Conservation (phyloP, 2,797 vertebrate genomes). For the Smutsia gigantea region DNA sequence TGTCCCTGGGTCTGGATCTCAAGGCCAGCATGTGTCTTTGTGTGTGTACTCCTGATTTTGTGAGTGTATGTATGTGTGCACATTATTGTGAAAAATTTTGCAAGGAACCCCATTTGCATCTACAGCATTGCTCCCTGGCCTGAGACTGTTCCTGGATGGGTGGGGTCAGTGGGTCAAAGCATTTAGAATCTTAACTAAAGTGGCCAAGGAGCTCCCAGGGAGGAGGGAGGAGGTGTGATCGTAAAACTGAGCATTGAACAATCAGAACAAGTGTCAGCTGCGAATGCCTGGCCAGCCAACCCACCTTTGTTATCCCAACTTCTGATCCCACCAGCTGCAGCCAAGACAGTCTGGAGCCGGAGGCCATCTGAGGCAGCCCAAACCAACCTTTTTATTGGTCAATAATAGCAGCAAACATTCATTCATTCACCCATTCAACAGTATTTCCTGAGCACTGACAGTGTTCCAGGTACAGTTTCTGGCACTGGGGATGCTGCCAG, state of each 20-base stretch:
- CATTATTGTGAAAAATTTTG: background rate
- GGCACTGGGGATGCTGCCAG: too few species aligned
- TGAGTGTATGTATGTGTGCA: rapidly evolving
- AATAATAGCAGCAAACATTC: background rate
- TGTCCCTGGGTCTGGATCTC: background rate
- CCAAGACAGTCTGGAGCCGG: background rate
- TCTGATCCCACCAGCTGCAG: background rate
- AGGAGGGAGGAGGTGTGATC: background rate
- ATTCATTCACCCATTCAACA: background rate
- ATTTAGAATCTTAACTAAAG: background rate
- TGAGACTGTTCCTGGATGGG: rapidly evolving
- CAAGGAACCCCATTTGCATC: background rate
- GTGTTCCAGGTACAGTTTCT: rapidly evolving
- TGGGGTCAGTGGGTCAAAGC: background rate
- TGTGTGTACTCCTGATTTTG: background rate
- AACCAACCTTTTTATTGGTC: background rate
- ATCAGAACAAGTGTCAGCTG: background rate
- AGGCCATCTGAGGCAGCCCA: background rate
- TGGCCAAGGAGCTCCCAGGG: background rate
- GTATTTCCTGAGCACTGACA: background rate
- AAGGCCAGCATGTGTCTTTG: background rate
- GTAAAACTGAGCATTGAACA: background rate
- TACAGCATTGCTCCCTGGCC: background rate
- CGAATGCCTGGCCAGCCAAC: too few species aligned
- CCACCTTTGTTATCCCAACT: background rate